phyloP scores from a whole-genome alignment of 2,888 invertebrate genomes.

The Desoria tigrina region DNA sequence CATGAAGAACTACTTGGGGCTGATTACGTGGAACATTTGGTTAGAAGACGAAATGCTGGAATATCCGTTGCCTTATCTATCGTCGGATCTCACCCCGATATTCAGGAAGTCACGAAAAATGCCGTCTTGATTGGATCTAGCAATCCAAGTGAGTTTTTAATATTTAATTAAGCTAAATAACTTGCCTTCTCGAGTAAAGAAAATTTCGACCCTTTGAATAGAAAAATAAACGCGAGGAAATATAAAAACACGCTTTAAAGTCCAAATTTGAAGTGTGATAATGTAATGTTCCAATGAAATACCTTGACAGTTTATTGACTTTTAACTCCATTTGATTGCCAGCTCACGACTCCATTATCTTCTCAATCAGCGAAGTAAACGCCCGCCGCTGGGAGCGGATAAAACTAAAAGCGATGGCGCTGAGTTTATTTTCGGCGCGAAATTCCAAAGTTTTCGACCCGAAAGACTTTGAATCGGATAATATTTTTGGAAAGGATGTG shows the following conservation, averaged over 20 bases:
- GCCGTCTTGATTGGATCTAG: conserved; percentile 30
- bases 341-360: not conserved
- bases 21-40: conserved; percentile 57
- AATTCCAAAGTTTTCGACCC: too few relatives aligned
- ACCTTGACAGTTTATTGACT: too few relatives aligned
- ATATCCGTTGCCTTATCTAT: conserved; percentile 45
- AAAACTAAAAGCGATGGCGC: not conserved
- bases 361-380: not conserved
- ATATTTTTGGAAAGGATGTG: too few relatives aligned
- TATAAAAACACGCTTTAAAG: too few relatives aligned
- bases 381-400: not conserved
- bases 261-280: not conserved
- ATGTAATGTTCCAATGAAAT: not conserved
- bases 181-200: too few relatives aligned
- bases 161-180: not conserved
- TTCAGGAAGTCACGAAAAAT: conserved; percentile 20
- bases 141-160: conserved; percentile 34
- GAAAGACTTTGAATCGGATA: too few relatives aligned
- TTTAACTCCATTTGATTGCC: not conserved
- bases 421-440: not conserved
- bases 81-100: conserved; percentile 28
- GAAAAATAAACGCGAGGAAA: too few relatives aligned
- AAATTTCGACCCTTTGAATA: too few relatives aligned
- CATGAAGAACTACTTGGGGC: conserved; percentile 58
- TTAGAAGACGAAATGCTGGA: conserved; percentile 50